Evolutionary conservation across 1,140 invertebrate species (phyloP), one percentile per base, ranked within the genome.

Genomic region (Drosophila erecta): DNA sequence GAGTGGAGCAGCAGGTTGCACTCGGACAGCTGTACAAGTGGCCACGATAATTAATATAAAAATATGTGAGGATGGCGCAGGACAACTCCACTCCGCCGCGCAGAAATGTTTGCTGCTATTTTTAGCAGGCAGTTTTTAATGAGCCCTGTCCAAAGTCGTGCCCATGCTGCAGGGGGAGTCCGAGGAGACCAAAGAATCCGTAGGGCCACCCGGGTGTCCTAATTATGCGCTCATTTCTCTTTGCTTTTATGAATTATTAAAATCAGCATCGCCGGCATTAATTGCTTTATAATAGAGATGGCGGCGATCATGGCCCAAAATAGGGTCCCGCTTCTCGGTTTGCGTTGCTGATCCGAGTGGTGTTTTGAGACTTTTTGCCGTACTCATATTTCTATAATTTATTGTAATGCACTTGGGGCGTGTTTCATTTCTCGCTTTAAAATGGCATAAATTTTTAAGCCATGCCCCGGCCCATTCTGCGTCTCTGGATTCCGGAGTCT

Each of bases 391-490:
- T 89, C 84, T 84, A 76, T 90, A 89, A 90, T 89, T 89, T 89
- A 89, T 89, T 89, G 85, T 90, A 89, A 90, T 89, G 84, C 80
- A 90, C 76, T 90, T 77, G 80, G 85, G 84, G 84, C 84, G 85
- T 89, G 85, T 89, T 89, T 90, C 80, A 89, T 89, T 89, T 89
- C 84, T 90, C 84, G 84, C 84, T 89, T 89, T 89, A 89, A 89
- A 89, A 90, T 78, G 85, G 84, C 84, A 89, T 89, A 89, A 89
- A 89, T 90, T 89, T 77, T 54, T 66, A 58, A 41, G 71, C 70
- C 71, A 30, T 74, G 27, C 70, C 58, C 50, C 33, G 24, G 8
- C 41, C 40, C 57, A 33, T 47, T 49, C 44, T 40, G 33, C 27
- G 57, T 47, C 66, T 47, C 60, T 47, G 50, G 44, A 54, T 24